Conservation (phyloP, 2,888 invertebrate genomes). For the Spisula subtruncata region DNA sequence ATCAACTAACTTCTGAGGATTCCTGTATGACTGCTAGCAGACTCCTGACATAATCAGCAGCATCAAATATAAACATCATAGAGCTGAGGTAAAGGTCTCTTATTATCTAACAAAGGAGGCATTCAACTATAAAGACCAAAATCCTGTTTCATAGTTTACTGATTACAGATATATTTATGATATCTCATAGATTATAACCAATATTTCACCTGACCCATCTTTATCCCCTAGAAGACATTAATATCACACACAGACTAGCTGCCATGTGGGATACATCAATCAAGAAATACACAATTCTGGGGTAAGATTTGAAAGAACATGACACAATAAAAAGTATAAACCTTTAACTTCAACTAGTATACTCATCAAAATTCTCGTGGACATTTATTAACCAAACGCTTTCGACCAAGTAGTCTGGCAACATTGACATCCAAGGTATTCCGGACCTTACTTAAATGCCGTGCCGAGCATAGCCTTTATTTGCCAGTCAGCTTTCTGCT, state of each 20-base stretch:
- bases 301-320: background rate
- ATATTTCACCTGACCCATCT: background rate
- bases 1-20: background rate
- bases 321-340: too few relatives aligned
- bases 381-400: too few relatives aligned
- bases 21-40: background rate
- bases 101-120: background rate
- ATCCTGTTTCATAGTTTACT: background rate
- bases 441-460: too few relatives aligned
- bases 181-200: background rate
- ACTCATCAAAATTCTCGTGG: too few relatives aligned
- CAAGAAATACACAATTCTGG: background rate
- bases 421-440: too few relatives aligned
- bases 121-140: constrained; percentile 21
- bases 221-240: background rate
- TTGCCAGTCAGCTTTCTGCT: too few relatives aligned
- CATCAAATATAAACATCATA: background rate
- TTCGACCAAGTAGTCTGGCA: too few relatives aligned
- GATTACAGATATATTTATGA: constrained; percentile 11
- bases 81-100: background rate
- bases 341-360: too few relatives aligned
- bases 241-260: background rate
- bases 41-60: background rate
- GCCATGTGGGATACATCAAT: background rate
- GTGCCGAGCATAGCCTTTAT: too few relatives aligned